Conservation (phyloP, 2,797 vertebrate genomes). For the Acipenser ruthenus region DNA sequence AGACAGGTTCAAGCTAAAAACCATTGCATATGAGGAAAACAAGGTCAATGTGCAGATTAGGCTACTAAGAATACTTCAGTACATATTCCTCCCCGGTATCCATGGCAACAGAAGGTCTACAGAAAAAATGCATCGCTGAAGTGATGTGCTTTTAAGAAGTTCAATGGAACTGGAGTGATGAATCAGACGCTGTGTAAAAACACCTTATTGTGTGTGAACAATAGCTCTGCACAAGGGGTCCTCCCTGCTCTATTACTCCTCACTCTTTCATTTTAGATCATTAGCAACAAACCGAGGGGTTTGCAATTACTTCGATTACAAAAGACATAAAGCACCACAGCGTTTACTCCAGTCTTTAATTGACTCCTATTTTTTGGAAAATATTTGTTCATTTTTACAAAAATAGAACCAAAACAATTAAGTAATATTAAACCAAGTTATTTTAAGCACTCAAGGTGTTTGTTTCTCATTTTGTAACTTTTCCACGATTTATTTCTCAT, state of each 20-base stretch:
- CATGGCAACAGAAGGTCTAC: slow-evolving; percentile 57
- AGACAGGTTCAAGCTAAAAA: slow-evolving; percentile 35
- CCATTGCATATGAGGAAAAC: slow-evolving; percentile 36
- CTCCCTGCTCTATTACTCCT: slow-evolving; percentile 18
- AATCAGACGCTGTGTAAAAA: slow-evolving; percentile 35
- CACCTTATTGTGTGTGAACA: slow-evolving; percentile 28
- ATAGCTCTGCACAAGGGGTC: slow-evolving; percentile 39
- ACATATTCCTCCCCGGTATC: slow-evolving; percentile 37
- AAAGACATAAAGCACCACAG: too few relatives aligned
- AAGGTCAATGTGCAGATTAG: slow-evolving; percentile 56
- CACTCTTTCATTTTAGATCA: too few relatives aligned
- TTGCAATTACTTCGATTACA: too few relatives aligned
- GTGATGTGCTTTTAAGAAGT: slow-evolving; percentile 29
- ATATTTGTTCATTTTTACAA: too few relatives aligned
- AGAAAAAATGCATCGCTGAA: slow-evolving; percentile 34
- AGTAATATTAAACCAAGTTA: too few relatives aligned
- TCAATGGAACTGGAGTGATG: slow-evolving; percentile 42
- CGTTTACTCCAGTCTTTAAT: too few relatives aligned
- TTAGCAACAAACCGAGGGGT: too few relatives aligned
- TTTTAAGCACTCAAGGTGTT: too few relatives aligned
- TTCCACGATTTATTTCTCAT: too few relatives aligned
- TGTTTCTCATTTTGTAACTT: too few relatives aligned
- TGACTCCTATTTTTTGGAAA: too few relatives aligned
- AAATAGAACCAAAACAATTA: too few relatives aligned
- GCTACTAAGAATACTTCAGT: slow-evolving; percentile 53